phyloP scores from a whole-genome alignment of 2,113 vertebrate species.

The Thryonomys swinderianus region DNA sequence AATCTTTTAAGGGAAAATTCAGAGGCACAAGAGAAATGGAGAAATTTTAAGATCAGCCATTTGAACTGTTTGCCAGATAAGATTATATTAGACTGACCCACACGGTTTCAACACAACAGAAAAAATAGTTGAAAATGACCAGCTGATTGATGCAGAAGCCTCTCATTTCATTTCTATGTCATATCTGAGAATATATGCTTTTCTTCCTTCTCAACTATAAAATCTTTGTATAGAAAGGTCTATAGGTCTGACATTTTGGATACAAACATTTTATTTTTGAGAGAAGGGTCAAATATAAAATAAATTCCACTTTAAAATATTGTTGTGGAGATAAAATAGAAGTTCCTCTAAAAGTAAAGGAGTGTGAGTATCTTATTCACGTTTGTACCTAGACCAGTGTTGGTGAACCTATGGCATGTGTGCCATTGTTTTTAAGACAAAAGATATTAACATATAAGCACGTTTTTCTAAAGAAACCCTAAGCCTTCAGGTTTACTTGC shows the following conservation, averaged over 20 bases:
- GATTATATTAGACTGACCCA: slow-evolving; percentile 33
- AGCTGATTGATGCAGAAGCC: slow-evolving; percentile 36
- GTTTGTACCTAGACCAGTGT: neutral
- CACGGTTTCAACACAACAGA: slow-evolving; percentile 22
- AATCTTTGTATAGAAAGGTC: slow-evolving; percentile 30
- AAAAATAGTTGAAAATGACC: slow-evolving; percentile 54
- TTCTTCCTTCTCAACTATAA: slow-evolving; percentile 22
- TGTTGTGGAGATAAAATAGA: slow-evolving; percentile 34
- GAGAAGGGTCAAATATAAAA: neutral
- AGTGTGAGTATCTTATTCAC: neutral
- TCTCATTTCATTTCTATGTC: slow-evolving; percentile 41
- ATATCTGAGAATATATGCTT: neutral
- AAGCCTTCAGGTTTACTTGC: neutral
- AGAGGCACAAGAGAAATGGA: slow-evolving; percentile 59
- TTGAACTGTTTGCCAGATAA: slow-evolving; percentile 48
- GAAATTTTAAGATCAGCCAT: slow-evolving; percentile 42
- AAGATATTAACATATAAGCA: neutral
- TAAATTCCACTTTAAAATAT: slow-evolving; percentile 42
- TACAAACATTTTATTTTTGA: slow-evolving; percentile 47
- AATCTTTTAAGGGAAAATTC: slow-evolving; percentile 58
- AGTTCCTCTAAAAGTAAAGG: slow-evolving; percentile 38
- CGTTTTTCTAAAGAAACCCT: neutral
- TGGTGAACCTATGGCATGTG: neutral
- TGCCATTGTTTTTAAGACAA: neutral
- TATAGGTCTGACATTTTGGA: slow-evolving; percentile 34